These are phyloP conservation scores for Thunnus thynnus DNA, from an alignment of 2,113 vertebrate genomes.

Conservation along the genomic window DNA sequence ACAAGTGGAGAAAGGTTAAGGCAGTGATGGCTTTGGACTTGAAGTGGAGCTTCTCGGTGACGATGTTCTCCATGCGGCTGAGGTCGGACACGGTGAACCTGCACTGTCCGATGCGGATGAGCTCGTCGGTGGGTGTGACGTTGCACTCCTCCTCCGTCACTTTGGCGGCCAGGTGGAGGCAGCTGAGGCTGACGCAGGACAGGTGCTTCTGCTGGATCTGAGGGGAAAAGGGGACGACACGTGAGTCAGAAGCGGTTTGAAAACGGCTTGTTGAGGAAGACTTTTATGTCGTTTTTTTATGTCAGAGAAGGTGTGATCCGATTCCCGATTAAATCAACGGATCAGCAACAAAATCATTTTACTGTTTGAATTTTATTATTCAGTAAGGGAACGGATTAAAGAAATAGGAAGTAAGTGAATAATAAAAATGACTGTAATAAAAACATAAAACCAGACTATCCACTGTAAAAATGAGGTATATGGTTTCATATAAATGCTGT, in stretches of 20 bases:
- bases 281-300: neutral
- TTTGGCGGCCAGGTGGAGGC: constrained; percentile 92
- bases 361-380: neutral
- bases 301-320: neutral
- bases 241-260: neutral
- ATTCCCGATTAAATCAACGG: neutral
- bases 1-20: constrained; percentile 98
- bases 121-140: constrained; percentile 89
- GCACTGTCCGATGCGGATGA: constrained; percentile 97
- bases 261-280: neutral
- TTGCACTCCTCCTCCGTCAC: constrained; percentile 92
- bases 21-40: constrained; percentile 96
- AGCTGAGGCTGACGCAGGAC: constrained; percentile 96
- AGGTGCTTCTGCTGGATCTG: constrained; percentile 97
- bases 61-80: constrained; percentile 96
- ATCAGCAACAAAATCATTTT: too few relatives aligned
- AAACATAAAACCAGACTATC: neutral
- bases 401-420: neutral
- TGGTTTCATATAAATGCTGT: too few relatives aligned
- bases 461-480: neutral
- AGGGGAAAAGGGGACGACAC: neutral
- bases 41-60: constrained; percentile 95
- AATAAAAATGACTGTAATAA: neutral
- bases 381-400: too few relatives aligned
- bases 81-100: constrained; percentile 96